A percentile compares a stretch with the other conserved stretches of the same genome.
These are phyloP conservation scores for Drosophila bocqueti DNA, from an alignment of 1,140 invertebrate species.

Conservation along the genomic window DNA sequence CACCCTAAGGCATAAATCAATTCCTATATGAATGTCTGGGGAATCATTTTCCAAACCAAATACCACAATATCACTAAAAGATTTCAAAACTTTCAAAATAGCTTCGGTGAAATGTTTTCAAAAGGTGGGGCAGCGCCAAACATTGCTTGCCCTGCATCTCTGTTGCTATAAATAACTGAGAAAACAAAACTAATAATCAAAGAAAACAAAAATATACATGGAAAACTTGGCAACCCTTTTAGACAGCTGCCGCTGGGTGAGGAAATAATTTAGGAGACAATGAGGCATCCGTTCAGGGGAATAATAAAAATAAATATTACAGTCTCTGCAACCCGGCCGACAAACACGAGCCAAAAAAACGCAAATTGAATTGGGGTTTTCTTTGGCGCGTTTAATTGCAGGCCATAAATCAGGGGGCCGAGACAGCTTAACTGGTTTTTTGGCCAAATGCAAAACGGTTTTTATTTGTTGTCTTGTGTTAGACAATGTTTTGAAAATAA, in stretches of 20 bases:
- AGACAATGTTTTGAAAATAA: constrained; percentile 35
- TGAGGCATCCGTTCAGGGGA: constrained; percentile 33
- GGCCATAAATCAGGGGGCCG: constrained; percentile 59
- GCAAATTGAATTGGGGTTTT: constrained; percentile 35
- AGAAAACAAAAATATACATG: constrained; percentile 48
- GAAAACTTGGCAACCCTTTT: constrained; percentile 76
- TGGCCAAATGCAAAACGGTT: constrained; percentile 37
- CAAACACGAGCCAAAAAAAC: constrained; percentile 56
- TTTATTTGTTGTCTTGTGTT: constrained; percentile 6
- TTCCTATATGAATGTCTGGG: constrained; percentile 4
- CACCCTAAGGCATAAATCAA: constrained; percentile 31
- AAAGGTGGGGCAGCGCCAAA: constrained; percentile 51
- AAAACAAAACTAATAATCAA: constrained; percentile 67
- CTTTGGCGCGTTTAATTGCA: constrained; percentile 60
- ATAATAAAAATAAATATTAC: constrained; percentile 68
- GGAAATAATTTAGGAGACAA: constrained; percentile 59
- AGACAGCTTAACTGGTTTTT: constrained; percentile 38
- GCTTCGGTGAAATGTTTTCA: constrained; percentile 33
- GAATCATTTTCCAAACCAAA: constrained; percentile 20
- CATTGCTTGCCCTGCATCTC: constrained; percentile 77
- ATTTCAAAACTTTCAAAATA: constrained; percentile 61
- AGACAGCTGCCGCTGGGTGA: constrained; percentile 54
- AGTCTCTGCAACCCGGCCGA: constrained; percentile 1
- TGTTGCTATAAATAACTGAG: constrained; percentile 74
- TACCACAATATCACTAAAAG: constrained; percentile 49